Conservation (phyloP, 1,140 invertebrate genomes). For the Drosophila ercepeae region DNA sequence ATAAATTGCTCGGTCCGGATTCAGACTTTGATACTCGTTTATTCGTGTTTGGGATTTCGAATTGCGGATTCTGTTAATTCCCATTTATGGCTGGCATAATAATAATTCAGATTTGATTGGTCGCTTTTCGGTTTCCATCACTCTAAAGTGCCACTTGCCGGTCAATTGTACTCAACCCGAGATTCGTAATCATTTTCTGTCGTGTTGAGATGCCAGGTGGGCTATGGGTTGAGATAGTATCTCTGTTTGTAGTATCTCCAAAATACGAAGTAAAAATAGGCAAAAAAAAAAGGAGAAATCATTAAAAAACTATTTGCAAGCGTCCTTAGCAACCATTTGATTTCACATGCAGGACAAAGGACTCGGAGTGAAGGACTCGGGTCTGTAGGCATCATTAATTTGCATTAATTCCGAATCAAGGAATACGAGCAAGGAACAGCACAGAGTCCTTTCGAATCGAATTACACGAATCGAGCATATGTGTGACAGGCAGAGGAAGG, state of each 20-base stretch:
- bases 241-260: too few species aligned
- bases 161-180: conserved; percentile 7
- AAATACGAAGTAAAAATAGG: neutral
- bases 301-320: conserved; percentile 76
- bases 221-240: too few species aligned
- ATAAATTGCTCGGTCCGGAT: conserved; percentile 14
- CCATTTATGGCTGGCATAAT: conserved; percentile 41
- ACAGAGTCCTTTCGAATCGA: conserved; percentile 67
- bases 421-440: conserved; percentile 47
- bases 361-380: conserved; percentile 1
- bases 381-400: conserved; percentile 68
- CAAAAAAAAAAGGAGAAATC: conserved; percentile 8
- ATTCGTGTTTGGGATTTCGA: neutral
- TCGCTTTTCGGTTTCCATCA: conserved; percentile 39
- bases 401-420: conserved; percentile 83
- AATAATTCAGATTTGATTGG: conserved; percentile 48
- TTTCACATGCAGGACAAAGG: conserved; percentile 16
- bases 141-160: conserved; percentile 30
- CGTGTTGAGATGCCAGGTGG: conserved; percentile 14
- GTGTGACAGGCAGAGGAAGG: conserved; percentile 50
- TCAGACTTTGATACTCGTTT: conserved; percentile 48
- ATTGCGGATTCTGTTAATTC: conserved; percentile 16
- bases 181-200: neutral
- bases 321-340: conserved; percentile 18
- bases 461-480: conserved; percentile 79